Evolutionary conservation across 2,113 vertebrate genomes (phyloP).

Genomic region (Mormoops blainvillei): DNA sequence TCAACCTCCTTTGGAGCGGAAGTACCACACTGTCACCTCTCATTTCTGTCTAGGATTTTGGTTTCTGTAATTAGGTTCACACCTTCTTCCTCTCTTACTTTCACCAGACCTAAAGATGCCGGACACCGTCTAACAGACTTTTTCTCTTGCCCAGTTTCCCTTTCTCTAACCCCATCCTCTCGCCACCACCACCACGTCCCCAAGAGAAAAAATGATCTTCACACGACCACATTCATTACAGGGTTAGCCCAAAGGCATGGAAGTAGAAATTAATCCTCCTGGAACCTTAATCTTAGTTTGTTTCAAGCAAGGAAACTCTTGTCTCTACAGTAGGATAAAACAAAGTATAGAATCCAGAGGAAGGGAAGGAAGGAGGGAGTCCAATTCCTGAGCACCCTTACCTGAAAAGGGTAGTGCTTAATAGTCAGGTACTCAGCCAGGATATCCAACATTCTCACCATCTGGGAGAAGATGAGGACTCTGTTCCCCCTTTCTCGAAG

Average conservation of each 20-base stretch:
- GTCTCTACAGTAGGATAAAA: background rate
- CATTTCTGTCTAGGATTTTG: background rate
- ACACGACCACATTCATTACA: background rate
- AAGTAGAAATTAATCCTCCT: background rate
- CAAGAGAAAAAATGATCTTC: background rate
- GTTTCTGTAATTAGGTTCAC: background rate
- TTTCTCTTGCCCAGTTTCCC: background rate
- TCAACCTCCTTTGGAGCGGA: too few relatives aligned
- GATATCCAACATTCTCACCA: slow-evolving; percentile 99
- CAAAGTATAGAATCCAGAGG: background rate
- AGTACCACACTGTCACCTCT: background rate
- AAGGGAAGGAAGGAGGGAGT: too few relatives aligned
- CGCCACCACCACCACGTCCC: fast-evolving
- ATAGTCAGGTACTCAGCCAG: slow-evolving; percentile 95
- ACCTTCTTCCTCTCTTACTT: background rate
- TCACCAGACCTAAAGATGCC: background rate
- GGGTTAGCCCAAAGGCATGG: background rate
- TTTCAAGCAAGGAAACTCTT: background rate
- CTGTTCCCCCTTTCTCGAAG: slow-evolving; percentile 94
- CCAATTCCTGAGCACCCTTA: slow-evolving; percentile 61
- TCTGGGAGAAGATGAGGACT: slow-evolving; percentile 99
- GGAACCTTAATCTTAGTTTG: background rate
- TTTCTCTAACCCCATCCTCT: background rate
- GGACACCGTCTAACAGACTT: background rate
- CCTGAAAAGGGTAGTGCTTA: slow-evolving; percentile 97